phyloP scores from a whole-genome alignment of 2,797 vertebrate genomes.

The Hippocampus kuda region DNA sequence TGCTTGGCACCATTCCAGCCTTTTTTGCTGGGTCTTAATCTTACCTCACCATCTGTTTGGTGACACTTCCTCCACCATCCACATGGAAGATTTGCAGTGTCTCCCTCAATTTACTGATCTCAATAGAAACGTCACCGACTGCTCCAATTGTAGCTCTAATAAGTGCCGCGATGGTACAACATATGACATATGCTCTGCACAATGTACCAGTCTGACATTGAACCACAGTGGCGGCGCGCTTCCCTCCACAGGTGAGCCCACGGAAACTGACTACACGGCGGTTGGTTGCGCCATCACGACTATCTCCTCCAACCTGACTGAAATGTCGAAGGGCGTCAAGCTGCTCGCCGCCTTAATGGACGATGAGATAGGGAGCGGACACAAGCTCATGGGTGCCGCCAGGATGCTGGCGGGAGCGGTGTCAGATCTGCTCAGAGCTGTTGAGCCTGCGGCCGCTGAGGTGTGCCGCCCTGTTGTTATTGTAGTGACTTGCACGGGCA shows the following conservation, averaged over 20 bases:
- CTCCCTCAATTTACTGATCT: constrained; percentile 28
- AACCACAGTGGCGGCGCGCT: constrained; percentile 23
- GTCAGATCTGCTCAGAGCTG: constrained; percentile 89
- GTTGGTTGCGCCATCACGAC: constrained; percentile 98
- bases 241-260: constrained; percentile 79
- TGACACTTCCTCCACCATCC: constrained; percentile 28
- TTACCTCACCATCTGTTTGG: constrained; percentile 59
- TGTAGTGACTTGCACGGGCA: not conserved
- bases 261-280: constrained; percentile 93
- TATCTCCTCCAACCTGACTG: constrained; percentile 97
- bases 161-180: not conserved
- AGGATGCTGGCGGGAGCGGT: constrained; percentile 88
- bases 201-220: not conserved
- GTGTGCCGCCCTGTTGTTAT: constrained; percentile 55
- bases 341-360: constrained; percentile 93
- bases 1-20: constrained; percentile 36
- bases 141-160: constrained; percentile 17
- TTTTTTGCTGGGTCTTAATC: constrained; percentile 54
- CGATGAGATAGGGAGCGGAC: constrained; percentile 90
- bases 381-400: constrained; percentile 90
- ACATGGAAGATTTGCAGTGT: constrained; percentile 34
- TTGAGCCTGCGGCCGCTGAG: constrained; percentile 92
- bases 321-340: constrained; percentile 98
- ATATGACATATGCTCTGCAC: not conserved
- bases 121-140: constrained; percentile 30